Base-by-base conservation (phyloP, 1,140 invertebrate genomes). In the Hycleus cichorii region DNA sequence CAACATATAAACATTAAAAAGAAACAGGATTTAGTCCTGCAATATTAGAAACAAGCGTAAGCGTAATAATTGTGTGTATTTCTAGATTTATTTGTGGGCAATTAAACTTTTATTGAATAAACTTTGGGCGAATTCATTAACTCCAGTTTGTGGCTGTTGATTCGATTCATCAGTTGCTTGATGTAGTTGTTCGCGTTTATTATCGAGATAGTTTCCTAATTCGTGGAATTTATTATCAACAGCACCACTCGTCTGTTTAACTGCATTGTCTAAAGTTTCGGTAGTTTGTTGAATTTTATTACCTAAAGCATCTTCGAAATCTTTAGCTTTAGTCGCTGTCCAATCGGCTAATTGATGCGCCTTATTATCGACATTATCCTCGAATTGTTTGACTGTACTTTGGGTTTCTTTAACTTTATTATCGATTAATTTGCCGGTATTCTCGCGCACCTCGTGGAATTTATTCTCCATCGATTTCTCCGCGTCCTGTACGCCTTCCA, bases 351-450 rank as follows among this genome's bases (percentile, higher is more conserved):
- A 8, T 10, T 42, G 9, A n/a, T 42, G 40, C 40, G 40, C 40
- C 10, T 47, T 56, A 44, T 61, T 40, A 18, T 63, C 57, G 12
- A 60, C 54, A 24, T 54, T 58, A 39, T 65, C 59, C 9, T 49
- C 60, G 3, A 59, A 38, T 50, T 58, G 47, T 47, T 49, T 60
- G 26, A 56, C 47, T 24, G 43, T 43, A 50, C 58, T 54, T 40
- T 47, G 57, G 2, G 58, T 54, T 56, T 59, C 57, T 26, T 48
- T 57, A 8, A 64, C 18, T 59, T 64, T 66, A 24, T 60, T 54
- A 38, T 59, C 57, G 9, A 60, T 38, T 39, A 26, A 49, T 57
- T 40, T 57, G 1, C 47, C 59, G n/a, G 38, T 18, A 18, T 59
- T 59, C 8, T 52, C 44, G 32, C 9, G 40, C 9, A 42, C 9